phyloP scores from a whole-genome alignment of 2,888 invertebrate genomes.

The Phrixothrix hirtus region DNA sequence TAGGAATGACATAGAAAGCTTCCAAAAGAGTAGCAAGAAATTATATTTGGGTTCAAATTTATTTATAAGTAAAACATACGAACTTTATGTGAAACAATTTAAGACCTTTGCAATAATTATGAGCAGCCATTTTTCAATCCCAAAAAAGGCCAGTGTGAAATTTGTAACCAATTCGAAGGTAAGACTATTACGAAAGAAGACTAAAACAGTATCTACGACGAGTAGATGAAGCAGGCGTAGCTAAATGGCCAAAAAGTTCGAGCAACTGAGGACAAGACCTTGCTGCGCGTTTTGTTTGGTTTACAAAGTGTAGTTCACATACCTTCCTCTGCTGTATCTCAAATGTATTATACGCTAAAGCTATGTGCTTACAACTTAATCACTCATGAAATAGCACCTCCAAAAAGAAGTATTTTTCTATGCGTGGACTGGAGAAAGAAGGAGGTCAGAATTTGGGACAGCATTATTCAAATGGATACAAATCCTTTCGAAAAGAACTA shows the following conservation, averaged over 20 bases:
- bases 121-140: constrained; percentile 29
- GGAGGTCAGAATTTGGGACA: too few species aligned
- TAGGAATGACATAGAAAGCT: too few species aligned
- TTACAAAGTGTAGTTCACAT: constrained; percentile 31
- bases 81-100: background rate
- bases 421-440: constrained; percentile 6
- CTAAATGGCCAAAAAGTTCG: too few species aligned
- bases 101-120: background rate
- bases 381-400: constrained; percentile 39
- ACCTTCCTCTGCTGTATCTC: constrained; percentile 39
- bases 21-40: too few species aligned
- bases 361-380: constrained; percentile 40
- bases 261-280: too few species aligned
- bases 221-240: background rate
- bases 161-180: constrained; percentile 26
- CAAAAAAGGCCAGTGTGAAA: constrained; percentile 37
- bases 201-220: background rate
- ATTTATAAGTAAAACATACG: constrained; percentile 3
- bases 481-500: too few species aligned
- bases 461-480: too few species aligned
- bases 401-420: constrained; percentile 25
- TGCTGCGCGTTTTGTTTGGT: background rate
- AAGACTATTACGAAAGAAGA: constrained; percentile 8
- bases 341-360: constrained; percentile 43
- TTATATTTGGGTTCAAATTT: background rate